Conservation (phyloP, 2,113 vertebrate genomes). For the Panthera uncia region DNA sequence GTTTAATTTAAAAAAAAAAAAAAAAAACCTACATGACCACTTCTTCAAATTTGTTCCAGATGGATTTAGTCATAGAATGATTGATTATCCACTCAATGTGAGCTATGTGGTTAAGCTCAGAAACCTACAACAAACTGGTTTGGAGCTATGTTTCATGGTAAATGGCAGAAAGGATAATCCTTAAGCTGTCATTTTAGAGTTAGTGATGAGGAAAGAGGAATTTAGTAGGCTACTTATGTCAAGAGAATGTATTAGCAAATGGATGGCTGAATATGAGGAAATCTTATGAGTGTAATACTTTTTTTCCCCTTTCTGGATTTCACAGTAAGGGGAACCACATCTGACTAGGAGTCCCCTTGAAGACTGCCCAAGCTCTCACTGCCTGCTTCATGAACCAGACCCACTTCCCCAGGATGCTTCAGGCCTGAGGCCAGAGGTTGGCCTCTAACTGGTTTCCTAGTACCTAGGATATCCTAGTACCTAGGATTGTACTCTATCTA, state of each 20-base stretch:
- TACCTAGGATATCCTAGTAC: no score
- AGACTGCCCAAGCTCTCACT: not conserved
- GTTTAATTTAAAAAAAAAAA: slow-evolving; percentile 45
- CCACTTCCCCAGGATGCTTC: not conserved
- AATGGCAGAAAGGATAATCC: slow-evolving; percentile 69
- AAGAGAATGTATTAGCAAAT: slow-evolving; percentile 67
- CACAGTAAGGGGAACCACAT: slow-evolving; percentile 43
- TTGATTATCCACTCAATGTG: slow-evolving; percentile 69
- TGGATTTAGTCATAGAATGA: slow-evolving; percentile 76
- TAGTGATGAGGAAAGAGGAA: slow-evolving; percentile 76
- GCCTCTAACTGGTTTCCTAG: not conserved
- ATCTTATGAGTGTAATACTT: not conserved
- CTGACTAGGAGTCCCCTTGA: not conserved
- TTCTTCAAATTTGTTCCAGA: slow-evolving; percentile 83
- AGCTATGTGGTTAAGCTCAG: slow-evolving; percentile 64
- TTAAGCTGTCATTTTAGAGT: slow-evolving; percentile 71
- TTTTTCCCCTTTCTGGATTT: not conserved
- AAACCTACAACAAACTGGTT: slow-evolving; percentile 66
- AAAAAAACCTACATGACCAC: slow-evolving; percentile 67
- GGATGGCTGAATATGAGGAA: slow-evolving; percentile 56
- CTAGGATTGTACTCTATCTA: no score
- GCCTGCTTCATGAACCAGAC: not conserved
- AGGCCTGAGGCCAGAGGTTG: not conserved
- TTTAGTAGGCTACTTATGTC: slow-evolving; percentile 69
- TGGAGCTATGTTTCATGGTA: slow-evolving; percentile 63